Evolutionary conservation across 37 sponge, comb jelly and placozoan genomes (phyloP).

Genomic region (Mnemiopsis leidyi): DNA sequence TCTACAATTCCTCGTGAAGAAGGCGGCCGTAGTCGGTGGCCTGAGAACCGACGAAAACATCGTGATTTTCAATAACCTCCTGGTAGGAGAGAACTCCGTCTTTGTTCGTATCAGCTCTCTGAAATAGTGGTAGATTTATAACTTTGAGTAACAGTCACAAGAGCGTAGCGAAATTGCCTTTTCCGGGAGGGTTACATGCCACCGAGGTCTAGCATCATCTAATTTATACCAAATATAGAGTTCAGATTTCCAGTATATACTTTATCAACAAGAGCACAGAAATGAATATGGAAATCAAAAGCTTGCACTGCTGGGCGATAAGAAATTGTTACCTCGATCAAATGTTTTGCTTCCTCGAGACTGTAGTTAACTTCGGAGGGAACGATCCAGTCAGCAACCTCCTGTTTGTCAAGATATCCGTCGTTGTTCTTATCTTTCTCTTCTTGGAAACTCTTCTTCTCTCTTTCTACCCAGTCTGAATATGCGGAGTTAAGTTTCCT

Average conservation of each 20-base stretch:
- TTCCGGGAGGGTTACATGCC: too few relatives aligned
- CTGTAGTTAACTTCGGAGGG: conserved; percentile 27
- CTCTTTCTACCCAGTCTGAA: conserved; percentile 46
- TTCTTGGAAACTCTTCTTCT: conserved; percentile 28
- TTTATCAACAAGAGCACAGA: too few relatives aligned
- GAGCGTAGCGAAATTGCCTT: too few relatives aligned
- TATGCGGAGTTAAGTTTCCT: too few relatives aligned
- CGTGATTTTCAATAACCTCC: conserved; percentile 27
- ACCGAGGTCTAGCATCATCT: too few relatives aligned
- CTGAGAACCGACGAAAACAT: conserved; percentile 47
- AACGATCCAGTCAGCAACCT: conserved; percentile 7
- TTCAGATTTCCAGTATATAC: too few relatives aligned
- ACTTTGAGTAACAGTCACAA: too few relatives aligned
- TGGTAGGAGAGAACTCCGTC: conserved; percentile 49
- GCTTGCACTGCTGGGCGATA: background rate
- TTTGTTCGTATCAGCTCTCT: conserved; percentile 26
- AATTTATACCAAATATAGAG: too few relatives aligned
- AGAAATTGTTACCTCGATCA: conserved; percentile 3
- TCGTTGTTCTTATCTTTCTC: conserved; percentile 42
- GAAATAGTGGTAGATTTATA: background rate
- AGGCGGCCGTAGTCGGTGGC: conserved; percentile 58
- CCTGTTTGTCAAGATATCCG: conserved; percentile 18
- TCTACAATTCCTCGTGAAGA: conserved; percentile 32
- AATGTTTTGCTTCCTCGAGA: conserved; percentile 3
- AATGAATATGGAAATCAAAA: too few relatives aligned